These are phyloP conservation scores for Macropis europaea DNA, from an alignment of 2,888 invertebrate genomes.

Conservation along the genomic window DNA sequence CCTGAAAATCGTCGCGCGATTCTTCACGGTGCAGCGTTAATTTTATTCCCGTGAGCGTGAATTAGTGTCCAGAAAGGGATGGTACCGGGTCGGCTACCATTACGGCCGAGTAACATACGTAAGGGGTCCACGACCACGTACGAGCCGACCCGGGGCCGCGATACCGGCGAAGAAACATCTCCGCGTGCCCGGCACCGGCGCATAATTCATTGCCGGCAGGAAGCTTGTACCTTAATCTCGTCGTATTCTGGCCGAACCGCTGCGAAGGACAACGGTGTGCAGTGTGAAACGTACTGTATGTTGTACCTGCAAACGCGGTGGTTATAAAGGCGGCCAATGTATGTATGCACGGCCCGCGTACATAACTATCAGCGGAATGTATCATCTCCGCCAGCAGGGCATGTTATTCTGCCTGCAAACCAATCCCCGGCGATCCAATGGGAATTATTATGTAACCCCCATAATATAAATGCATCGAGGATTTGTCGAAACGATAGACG, in stretches of 20 bases:
- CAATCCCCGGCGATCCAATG: slow-evolving; percentile 65
- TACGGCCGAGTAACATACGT: slow-evolving; percentile 60
- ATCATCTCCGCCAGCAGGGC: slow-evolving; percentile 64
- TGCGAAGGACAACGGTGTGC: slow-evolving; percentile 19
- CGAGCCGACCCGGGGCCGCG: slow-evolving; percentile 43
- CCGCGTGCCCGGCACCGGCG: slow-evolving; percentile 54
- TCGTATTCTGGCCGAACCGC: slow-evolving; percentile 54
- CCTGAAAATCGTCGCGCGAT: slow-evolving; percentile 61
- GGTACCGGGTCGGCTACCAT: slow-evolving; percentile 62
- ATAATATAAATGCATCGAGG: slow-evolving; percentile 63
- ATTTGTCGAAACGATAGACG: slow-evolving; percentile 45
- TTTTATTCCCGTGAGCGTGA: slow-evolving; percentile 61
- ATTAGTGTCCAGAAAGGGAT: slow-evolving; percentile 64
- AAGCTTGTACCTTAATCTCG: slow-evolving; percentile 72
- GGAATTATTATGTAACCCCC: slow-evolving; percentile 70
- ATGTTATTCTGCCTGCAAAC: slow-evolving; percentile 62
- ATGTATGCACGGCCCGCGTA: slow-evolving; percentile 56
- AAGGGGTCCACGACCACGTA: slow-evolving; percentile 52
- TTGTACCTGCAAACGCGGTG: slow-evolving; percentile 55
- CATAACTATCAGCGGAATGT: slow-evolving; percentile 67
- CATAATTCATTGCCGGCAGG: slow-evolving; percentile 71
- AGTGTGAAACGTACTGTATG: slow-evolving; percentile 58
- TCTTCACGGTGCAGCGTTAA: slow-evolving; percentile 63
- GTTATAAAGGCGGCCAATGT: slow-evolving; percentile 60
- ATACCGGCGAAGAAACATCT: slow-evolving; percentile 67